Conservation (phyloP, 2,797 vertebrate genomes). For the Molossus molossus region DNA sequence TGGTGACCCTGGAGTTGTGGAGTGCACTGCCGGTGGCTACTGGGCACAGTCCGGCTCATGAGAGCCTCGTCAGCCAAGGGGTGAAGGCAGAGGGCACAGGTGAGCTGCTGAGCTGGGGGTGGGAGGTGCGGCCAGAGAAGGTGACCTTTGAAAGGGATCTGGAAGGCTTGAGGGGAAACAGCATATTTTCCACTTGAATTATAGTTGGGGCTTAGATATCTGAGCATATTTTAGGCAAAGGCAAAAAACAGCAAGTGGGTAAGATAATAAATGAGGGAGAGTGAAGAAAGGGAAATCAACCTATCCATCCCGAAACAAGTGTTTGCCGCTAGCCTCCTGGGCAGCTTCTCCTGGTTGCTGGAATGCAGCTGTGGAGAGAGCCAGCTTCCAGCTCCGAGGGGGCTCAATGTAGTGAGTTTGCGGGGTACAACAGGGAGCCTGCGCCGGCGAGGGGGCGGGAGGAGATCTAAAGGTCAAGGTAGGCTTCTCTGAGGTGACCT, state of each 20-base stretch:
- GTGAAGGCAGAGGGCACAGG: not conserved
- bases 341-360: not conserved
- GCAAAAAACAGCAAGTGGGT: not conserved
- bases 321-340: not conserved
- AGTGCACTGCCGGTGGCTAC: fast-evolving
- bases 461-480: not conserved
- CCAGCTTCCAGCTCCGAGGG: not conserved
- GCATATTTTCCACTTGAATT: not conserved
- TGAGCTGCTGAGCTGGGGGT: not conserved
- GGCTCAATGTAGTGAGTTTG: fast-evolving
- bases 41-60: not conserved
- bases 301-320: not conserved
- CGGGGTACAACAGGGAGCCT: fast-evolving
- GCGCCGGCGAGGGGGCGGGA: fast-evolving
- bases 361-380: not conserved
- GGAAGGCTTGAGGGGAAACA: not conserved
- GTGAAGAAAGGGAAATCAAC: not conserved
- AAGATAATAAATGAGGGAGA: not conserved
- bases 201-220: not conserved
- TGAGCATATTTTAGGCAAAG: constrained; percentile 3
- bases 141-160: not conserved
- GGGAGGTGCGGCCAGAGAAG: not conserved
- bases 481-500: not conserved
- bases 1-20: not conserved
- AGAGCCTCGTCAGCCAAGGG: not conserved